Base-by-base conservation (phyloP, 2,797 vertebrate species). In the Phoxinus dragarum region DNA sequence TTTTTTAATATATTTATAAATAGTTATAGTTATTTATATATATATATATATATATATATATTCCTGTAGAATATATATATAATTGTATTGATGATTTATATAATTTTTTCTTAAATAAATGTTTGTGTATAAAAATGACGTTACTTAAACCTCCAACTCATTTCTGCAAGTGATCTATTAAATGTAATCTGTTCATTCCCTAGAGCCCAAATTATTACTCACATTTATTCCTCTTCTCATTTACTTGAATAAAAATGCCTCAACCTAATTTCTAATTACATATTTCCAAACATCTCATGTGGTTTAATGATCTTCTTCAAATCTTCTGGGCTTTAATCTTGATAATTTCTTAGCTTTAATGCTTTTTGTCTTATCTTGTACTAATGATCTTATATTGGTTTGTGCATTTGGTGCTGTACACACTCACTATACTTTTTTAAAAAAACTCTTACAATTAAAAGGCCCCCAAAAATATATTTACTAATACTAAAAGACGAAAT, bases 221-320 rank as follows among this genome's bases (percentile, higher is more conserved):
- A 17, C 9, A 31, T 19, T 42, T 71, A 17, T 52, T 59, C 67
- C 49, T 42, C 17, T 59, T 59, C 80, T 72, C n/a, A 59, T 82
- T 73, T 44, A 73, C 31, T 54, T 54, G 23, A 34, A 81, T 71
- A 81, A 81, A 69, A 34, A 69, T 44, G 34, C 79, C 66, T 69
- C 47, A 36, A 52, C 78, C 54, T 47, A 49, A 11, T 69, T 82
- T 82, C 38, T 59, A 59, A 72, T 82, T 82, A 44, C 38, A 82
- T 27, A 42, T 56, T 73, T 73, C 21, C 23, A 73, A 42, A 72
- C 3, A 16, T 52, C 52, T 82, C 68, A 44, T 59, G 67, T n/a
- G 52, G 56, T 56, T 42, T 34, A 47, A 82, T 72, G 49, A 56
- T 5, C 16, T 12, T 8, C n/a, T 82, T 82, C n/a, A 56, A 67